Percentiles rank a stretch among this genome's conserved stretches.
Conservation (phyloP, 2,888 invertebrate genomes). For the Subacronicta megacephala region DNA sequence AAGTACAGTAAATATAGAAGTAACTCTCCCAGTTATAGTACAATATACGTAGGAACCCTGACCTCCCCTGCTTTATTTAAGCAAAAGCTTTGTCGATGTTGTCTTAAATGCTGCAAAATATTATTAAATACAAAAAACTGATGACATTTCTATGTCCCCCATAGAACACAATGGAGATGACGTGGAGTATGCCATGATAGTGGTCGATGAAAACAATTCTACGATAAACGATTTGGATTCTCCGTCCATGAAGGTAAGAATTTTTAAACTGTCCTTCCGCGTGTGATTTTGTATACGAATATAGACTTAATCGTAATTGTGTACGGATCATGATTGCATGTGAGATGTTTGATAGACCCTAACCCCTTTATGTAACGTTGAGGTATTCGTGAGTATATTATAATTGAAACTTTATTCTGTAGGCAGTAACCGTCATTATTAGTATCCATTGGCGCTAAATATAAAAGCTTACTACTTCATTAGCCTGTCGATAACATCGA, state of each 20-base stretch:
- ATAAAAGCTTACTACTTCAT: slow-evolving; percentile 37
- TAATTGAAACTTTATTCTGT: slow-evolving; percentile 19
- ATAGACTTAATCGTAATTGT: slow-evolving; percentile 38
- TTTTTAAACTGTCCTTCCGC: slow-evolving; percentile 11
- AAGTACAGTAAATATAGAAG: slow-evolving; percentile 39
- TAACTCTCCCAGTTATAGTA: slow-evolving; percentile 33
- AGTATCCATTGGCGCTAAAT: slow-evolving; percentile 37
- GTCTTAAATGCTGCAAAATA: slow-evolving; percentile 50
- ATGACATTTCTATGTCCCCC: slow-evolving; percentile 53
- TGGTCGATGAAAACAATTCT: slow-evolving; percentile 96
- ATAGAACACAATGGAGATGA: slow-evolving; percentile 92
- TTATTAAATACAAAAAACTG: slow-evolving; percentile 23
- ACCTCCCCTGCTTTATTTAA: slow-evolving; percentile 74
- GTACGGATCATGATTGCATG: slow-evolving; percentile 59
- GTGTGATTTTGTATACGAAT: slow-evolving; percentile 27
- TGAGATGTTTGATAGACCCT: slow-evolving; percentile 43
- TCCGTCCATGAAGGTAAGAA: slow-evolving; percentile 95
- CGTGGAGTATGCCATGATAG: slow-evolving; percentile 96
- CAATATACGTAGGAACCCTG: slow-evolving; percentile 50
- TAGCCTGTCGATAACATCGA: slow-evolving; percentile 1
- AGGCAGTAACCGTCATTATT: slow-evolving; percentile 23
- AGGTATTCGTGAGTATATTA: slow-evolving; percentile 40
- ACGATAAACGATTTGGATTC: slow-evolving; percentile 95
- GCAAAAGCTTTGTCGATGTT: slow-evolving; percentile 82
- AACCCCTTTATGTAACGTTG: slow-evolving; percentile 26